phyloP scores from a whole-genome alignment of 2,113 vertebrate species.

The Catagonus wagneri region DNA sequence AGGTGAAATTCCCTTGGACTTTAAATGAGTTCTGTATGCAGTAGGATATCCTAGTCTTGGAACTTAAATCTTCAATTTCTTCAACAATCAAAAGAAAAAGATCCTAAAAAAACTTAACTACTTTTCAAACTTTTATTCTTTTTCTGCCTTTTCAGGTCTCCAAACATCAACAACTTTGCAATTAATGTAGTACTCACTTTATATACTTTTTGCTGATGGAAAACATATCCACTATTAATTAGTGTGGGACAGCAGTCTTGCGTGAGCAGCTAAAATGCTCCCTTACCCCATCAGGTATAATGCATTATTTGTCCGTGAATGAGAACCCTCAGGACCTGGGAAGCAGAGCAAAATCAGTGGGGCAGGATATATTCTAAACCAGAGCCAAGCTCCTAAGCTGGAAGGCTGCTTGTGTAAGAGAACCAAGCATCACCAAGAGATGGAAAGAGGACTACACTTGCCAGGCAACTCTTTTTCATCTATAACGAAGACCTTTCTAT shows the following conservation, averaged over 20 bases:
- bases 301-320: neutral
- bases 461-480: neutral
- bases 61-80: neutral
- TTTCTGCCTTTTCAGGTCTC: neutral
- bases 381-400: neutral
- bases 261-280: neutral
- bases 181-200: neutral
- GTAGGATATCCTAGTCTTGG: neutral
- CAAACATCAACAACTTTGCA: neutral
- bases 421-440: neutral
- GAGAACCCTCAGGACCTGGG: neutral
- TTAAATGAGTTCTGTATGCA: neutral
- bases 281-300: neutral
- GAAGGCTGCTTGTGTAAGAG: neutral
- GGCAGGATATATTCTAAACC: neutral
- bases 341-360: neutral
- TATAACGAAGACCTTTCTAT: neutral
- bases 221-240: neutral
- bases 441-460: neutral
- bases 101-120: neutral
- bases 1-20: slow-evolving; percentile 10
- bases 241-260: neutral
- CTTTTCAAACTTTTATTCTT: neutral
- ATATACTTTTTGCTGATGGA: neutral
- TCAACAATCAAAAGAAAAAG: slow-evolving; percentile 17